Conservation (phyloP, 2,113 vertebrate species). For the Alosa alosa region DNA sequence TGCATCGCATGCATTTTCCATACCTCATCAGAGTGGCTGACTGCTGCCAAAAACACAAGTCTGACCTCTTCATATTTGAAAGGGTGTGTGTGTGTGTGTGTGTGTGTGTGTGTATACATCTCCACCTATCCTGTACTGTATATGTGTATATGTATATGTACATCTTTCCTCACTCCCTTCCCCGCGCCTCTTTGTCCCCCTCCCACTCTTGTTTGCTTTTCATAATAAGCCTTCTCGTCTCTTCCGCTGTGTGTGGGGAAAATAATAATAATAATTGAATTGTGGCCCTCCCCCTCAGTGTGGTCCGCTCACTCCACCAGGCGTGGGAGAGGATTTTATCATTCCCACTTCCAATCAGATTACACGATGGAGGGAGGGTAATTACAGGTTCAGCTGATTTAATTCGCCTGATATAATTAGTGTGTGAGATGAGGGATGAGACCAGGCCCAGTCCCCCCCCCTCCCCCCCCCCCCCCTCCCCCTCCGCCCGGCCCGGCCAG, state of each 20-base stretch:
- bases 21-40: background rate
- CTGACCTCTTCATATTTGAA: background rate
- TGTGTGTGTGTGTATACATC: background rate
- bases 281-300: background rate
- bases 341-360: constrained; percentile 59
- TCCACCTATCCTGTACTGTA: no score
- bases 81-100: background rate
- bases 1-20: background rate
- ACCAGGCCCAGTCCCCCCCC: background rate
- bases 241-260: background rate
- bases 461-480: background rate
- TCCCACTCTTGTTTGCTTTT: no score
- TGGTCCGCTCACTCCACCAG: background rate
- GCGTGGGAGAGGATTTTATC: constrained; percentile 58
- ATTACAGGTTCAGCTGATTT: constrained; percentile 69
- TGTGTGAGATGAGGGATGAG: constrained; percentile 23
- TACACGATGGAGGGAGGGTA: constrained; percentile 63
- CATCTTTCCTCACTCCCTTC: no score
- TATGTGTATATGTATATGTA: no score
- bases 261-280: background rate
- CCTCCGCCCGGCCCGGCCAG: background rate
- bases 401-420: constrained; percentile 65
- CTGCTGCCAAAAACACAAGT: background rate
- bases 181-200: no score
- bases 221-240: background rate